Percentiles rank a stretch among this genome's conserved stretches.
These are phyloP conservation scores for Pygmarrhopalites habei DNA, from an alignment of 1,140 invertebrate genomes.

Conservation along the genomic window DNA sequence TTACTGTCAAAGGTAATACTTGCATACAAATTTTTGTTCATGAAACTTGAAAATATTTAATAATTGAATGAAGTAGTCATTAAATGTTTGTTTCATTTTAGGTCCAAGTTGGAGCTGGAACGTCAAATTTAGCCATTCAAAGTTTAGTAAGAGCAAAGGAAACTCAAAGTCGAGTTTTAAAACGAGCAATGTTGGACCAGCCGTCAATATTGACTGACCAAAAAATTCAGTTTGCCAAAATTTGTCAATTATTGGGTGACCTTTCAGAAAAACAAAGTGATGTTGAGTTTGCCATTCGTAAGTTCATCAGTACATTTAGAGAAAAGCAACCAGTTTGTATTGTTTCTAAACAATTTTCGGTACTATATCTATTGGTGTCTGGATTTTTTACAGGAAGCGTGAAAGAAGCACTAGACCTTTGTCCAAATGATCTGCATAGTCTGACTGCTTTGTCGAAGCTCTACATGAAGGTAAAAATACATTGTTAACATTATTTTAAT, in stretches of 20 bases:
- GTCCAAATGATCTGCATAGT: conserved; percentile 67
- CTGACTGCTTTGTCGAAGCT: conserved; percentile 72
- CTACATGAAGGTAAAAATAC: conserved; percentile 77
- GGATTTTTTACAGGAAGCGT: too few species aligned
- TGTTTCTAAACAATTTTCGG: too few species aligned
- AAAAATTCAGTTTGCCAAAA: conserved; percentile 52
- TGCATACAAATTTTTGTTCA: background rate
- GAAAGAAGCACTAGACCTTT: conserved; percentile 74
- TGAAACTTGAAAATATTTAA: background rate
- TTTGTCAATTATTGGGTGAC: conserved; percentile 62
- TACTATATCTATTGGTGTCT: too few species aligned
- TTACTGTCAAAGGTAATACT: conserved; percentile 55
- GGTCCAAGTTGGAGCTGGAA: conserved; percentile 45
- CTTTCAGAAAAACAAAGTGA: conserved; percentile 55
- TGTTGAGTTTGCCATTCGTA: conserved; percentile 64
- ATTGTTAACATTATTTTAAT: background rate
- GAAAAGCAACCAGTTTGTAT: too few species aligned
- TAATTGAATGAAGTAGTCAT: background rate
- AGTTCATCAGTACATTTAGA: too few species aligned
- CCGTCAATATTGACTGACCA: conserved; percentile 51
- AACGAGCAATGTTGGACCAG: conserved; percentile 56
- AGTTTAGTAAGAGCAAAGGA: conserved; percentile 59
- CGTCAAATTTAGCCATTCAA: conserved; percentile 53
- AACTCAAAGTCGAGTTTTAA: conserved; percentile 57
- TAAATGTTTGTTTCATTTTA: conserved; percentile 38